phyloP scores from a whole-genome alignment of 2,113 vertebrate species.

The Mesembrinibis cayennensis region DNA sequence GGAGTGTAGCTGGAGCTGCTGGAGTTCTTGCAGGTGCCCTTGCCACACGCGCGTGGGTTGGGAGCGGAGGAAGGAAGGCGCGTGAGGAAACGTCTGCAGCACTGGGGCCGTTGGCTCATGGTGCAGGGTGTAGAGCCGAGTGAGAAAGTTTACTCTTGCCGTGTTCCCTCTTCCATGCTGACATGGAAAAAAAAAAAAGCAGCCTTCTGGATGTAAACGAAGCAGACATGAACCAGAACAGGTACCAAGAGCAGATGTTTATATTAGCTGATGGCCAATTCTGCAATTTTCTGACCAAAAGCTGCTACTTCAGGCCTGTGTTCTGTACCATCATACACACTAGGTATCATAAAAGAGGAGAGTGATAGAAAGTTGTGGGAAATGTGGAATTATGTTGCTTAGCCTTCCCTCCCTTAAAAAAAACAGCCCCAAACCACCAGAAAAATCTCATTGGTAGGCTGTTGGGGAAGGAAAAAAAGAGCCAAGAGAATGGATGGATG shows the following conservation, averaged over 20 bases:
- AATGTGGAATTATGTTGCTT: neutral
- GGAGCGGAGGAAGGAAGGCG: neutral
- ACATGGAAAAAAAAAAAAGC: conserved; percentile 43
- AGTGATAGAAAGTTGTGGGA: neutral
- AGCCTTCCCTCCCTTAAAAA: neutral
- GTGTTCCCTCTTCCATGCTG: neutral
- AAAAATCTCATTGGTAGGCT: neutral
- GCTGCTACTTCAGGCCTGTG: conserved; percentile 28
- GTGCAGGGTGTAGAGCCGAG: neutral
- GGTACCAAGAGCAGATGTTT: conserved; percentile 59
- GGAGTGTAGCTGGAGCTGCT: neutral
- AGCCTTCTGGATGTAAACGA: conserved; percentile 29
- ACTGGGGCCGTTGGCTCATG: fast-evolving
- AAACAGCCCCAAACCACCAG: neutral
- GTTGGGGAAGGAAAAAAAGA: neutral
- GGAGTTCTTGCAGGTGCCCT: neutral
- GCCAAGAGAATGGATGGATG: neutral
- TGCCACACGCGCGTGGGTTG: fast-evolving
- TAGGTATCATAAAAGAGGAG: neutral
- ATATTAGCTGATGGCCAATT: conserved; percentile 46
- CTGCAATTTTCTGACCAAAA: conserved; percentile 45
- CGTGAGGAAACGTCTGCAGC: fast-evolving
- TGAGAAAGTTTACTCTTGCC: neutral
- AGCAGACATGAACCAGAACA: conserved; percentile 41
- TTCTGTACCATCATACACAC: neutral